These are phyloP conservation scores for Andrena hattorfiana DNA, from an alignment of 2,888 invertebrate species.

Conservation along the genomic window DNA sequence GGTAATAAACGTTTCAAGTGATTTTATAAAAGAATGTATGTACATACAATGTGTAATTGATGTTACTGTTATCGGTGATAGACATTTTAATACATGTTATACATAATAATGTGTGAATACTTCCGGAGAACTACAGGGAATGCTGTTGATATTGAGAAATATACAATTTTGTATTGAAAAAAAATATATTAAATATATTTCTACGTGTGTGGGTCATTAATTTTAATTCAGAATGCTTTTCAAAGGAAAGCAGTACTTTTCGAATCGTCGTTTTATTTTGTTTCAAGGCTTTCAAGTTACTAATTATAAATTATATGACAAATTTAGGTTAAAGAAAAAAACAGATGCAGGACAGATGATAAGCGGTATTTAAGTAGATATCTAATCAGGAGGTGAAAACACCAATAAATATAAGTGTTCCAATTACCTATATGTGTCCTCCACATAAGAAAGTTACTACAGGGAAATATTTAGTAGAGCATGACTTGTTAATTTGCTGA, in stretches of 20 bases:
- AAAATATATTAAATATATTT: slow-evolving; percentile 13
- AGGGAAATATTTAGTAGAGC: slow-evolving; percentile 51
- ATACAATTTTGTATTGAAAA: slow-evolving; percentile 17
- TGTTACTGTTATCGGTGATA: slow-evolving; percentile 23
- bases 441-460: slow-evolving; percentile 33
- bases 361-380: too few species aligned
- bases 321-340: neutral
- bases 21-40: slow-evolving; percentile 36
- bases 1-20: neutral
- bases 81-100: slow-evolving; percentile 33
- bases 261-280: neutral
- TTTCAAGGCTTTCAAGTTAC: neutral
- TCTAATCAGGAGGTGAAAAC: slow-evolving; percentile 32
- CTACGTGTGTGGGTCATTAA: neutral
- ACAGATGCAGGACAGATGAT: too few species aligned
- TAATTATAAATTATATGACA: neutral
- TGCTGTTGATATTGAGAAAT: neutral
- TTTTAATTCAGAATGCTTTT: neutral
- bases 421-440: slow-evolving; percentile 49
- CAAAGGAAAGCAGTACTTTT: neutral
- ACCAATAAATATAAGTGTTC: neutral
- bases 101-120: slow-evolving; percentile 19
- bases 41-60: slow-evolving; percentile 4
- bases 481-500: slow-evolving; percentile 49
- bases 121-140: neutral